A percentile compares a stretch with the other conserved stretches of the same genome.
Evolutionary conservation across 2,797 vertebrate species (phyloP).

Genomic region (Halcyon badia): DNA sequence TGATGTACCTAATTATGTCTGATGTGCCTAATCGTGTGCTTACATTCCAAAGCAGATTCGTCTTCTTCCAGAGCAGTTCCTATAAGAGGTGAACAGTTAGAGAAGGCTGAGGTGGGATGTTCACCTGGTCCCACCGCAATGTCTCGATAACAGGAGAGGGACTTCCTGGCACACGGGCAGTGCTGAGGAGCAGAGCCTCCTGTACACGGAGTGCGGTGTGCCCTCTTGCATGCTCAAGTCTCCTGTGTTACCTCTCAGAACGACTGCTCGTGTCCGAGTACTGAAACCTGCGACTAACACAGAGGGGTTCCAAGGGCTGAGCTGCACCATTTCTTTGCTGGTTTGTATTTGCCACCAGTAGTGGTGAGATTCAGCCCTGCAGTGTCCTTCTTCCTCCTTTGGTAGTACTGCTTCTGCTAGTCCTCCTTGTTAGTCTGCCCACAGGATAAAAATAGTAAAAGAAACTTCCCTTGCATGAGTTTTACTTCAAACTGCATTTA

Average conservation of each 20-base stretch:
- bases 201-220: neutral
- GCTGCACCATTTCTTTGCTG: neutral
- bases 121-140: rapidly evolving
- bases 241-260: neutral
- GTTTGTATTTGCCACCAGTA: neutral
- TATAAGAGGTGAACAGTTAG: neutral
- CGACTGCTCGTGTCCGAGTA: neutral
- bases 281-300: neutral
- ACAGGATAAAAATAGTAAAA: neutral
- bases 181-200: neutral
- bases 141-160: neutral
- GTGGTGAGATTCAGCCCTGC: neutral
- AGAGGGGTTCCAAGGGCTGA: neutral
- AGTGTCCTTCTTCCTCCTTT: neutral
- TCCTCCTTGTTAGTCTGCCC: neutral
- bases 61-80: neutral
- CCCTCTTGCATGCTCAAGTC: neutral
- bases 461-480: neutral
- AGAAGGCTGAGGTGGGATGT: neutral
- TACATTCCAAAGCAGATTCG: neutral
- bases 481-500: neutral
- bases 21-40: neutral
- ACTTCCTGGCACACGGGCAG: rapidly evolving
- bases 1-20: neutral
- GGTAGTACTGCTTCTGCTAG: neutral